Evolutionary conservation across 1,140 invertebrate species (phyloP).

Genomic region (Periplaneta americana): DNA sequence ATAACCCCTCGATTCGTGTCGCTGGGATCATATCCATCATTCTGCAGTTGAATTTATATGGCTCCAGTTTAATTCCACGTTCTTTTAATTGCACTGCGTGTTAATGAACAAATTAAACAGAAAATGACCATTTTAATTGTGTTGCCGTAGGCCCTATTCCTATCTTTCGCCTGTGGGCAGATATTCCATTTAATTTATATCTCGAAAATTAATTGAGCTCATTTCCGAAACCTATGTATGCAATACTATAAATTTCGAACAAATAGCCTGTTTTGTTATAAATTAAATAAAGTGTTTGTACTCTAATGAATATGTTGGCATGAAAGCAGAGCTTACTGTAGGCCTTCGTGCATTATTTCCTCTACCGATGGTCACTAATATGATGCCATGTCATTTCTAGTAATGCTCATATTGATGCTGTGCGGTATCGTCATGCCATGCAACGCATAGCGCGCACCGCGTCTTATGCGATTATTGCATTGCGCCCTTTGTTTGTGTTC

Average conservation of each 20-base stretch:
- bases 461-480: background rate
- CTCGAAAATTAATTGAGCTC: background rate
- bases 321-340: background rate
- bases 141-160: background rate
- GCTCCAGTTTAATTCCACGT: background rate
- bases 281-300: background rate
- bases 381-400: background rate
- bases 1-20: background rate
- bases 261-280: background rate
- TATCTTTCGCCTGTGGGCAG: background rate
- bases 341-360: background rate
- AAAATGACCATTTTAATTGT: background rate
- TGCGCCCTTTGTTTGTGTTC: too few relatives aligned
- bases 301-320: background rate
- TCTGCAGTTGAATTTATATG: background rate
- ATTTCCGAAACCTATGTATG: background rate
- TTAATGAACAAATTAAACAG: background rate
- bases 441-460: background rate
- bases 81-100: background rate
- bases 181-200: background rate
- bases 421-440: background rate
- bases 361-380: background rate
- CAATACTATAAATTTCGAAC: background rate
- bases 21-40: too few relatives aligned
- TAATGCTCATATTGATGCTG: background rate